Evolutionary conservation across 23 tunicate genomes (phyloP), one percentile per base, ranked within the genome.

Genomic region (Pegea sp.): DNA sequence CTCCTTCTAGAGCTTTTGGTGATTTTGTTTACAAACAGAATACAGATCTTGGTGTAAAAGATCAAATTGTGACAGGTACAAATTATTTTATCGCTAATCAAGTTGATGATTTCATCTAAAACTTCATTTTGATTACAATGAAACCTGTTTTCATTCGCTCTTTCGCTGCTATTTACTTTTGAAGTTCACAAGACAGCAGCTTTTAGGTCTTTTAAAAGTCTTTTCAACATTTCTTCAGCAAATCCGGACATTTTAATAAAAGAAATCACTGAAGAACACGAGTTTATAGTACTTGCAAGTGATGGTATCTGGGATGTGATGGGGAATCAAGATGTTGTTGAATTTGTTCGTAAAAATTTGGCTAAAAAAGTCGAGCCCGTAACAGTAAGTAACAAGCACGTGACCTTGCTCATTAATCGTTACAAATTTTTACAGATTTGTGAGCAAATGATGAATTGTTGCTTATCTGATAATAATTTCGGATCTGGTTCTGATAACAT

Each of bases 221-320:
- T 13, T 20, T 50, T 20, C 19, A 13, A 18, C 13, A 21, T 19
- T 26, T 22, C 34, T 62, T 1, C 71, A 84, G 95, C 84, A 27
- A 71, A 84, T 29, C 95, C 95, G 20, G 98, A 89, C 44, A 76
- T 89, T 23, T 77, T 77, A 18, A 64, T 78, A 29, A 76, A 77
- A 44, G 89, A 89, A 24, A 30, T 76, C 66, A 69, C 88, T 7
- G 54, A 73, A 28, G 98, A 89, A 34, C 90, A 76, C 42, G 98
- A 89, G 63, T 89, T 89, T 33, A 33, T 89, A n/a, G 90, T 89
- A 8, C 65, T 89, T 25, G 98, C 90, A 3, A 77, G 90, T 29
- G 98, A 89, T 51, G 98, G 98, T 13, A 71, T 89, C 18, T 89
- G 81, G 90, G 98, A 89, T 56, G 78, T 77, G 1, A 53, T 89